Evolutionary conservation across 2,888 invertebrate species (phyloP).

Genomic region (Penaeus monodon): DNA sequence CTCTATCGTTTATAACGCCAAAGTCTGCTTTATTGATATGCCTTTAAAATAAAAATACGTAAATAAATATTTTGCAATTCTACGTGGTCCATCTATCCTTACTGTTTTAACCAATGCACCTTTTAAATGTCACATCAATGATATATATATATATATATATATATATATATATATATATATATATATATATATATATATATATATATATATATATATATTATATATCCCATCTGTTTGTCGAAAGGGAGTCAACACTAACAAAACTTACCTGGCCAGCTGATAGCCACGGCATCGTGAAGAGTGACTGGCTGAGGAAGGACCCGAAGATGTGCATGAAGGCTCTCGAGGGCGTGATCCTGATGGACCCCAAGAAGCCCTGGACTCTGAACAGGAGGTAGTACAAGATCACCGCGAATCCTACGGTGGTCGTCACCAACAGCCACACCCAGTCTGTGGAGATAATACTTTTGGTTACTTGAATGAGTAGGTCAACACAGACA

Average conservation of each 20-base stretch:
- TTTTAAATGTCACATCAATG: too few species aligned
- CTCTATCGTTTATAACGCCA: too few species aligned
- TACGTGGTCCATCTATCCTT: too few species aligned
- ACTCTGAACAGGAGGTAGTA: constrained; percentile 32
- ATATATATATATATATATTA: neutral
- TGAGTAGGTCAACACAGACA: neutral
- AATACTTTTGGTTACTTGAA: too few species aligned
- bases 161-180: too few species aligned
- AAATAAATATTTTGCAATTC: too few species aligned
- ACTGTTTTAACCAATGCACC: too few species aligned
- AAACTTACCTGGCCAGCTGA: constrained; percentile 37
- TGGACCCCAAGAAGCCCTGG: constrained; percentile 10
- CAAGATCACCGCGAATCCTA: constrained; percentile 9
- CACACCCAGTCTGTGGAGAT: constrained; percentile 27
- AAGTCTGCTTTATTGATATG: too few species aligned
- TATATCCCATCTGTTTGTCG: neutral
- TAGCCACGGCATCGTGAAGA: constrained; percentile 43
- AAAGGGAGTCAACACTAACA: too few species aligned
- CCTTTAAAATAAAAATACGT: too few species aligned
- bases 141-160: too few species aligned
- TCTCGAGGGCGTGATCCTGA: constrained; percentile 1
- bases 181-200: too few species aligned
- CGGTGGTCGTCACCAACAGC: constrained; percentile 12
- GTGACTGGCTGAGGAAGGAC: constrained; percentile 52
- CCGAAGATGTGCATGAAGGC: constrained; percentile 57